A percentile compares a stretch with the other conserved stretches of the same genome.
phyloP scores from a whole-genome alignment of 2,113 vertebrate genomes.

The Dromas ardeola region DNA sequence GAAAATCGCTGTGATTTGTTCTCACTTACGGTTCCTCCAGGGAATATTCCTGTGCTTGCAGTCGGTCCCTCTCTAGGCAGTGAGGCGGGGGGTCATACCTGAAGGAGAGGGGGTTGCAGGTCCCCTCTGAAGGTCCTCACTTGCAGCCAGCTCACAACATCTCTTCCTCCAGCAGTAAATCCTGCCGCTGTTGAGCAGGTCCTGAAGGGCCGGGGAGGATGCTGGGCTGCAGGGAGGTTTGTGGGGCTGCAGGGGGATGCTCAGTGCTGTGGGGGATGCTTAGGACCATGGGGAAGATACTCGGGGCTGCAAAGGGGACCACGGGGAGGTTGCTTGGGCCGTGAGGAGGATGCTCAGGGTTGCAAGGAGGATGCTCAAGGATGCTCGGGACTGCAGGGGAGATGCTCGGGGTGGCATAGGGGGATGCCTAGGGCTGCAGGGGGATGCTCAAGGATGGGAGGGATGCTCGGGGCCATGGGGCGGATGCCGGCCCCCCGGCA shows the following conservation, averaged over 20 bases:
- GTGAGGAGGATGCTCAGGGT: not conserved
- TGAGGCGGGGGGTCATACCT: not conserved
- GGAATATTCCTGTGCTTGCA: not conserved
- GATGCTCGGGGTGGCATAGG: not conserved
- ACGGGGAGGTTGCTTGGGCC: too few species aligned
- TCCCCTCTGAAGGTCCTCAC: not conserved
- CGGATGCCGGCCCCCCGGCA: not conserved
- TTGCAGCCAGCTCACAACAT: too few species aligned
- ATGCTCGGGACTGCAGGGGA: not conserved
- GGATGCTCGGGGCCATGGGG: not conserved
- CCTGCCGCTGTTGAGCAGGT: not conserved
- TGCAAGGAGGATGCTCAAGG: not conserved
- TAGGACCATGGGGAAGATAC: rapidly evolving
- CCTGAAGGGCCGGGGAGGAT: not conserved
- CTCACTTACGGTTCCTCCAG: not conserved
- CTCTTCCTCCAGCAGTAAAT: not conserved
- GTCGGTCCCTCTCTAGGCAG: not conserved
- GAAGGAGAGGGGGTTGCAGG: not conserved
- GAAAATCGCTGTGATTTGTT: not conserved
- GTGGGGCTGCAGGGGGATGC: not conserved
- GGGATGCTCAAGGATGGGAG: not conserved
- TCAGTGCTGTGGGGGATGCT: not conserved
- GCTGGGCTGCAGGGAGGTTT: not conserved
- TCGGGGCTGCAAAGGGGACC: not conserved
- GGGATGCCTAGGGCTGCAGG: not conserved